Evolutionary conservation across 2,797 vertebrate species (phyloP).

Genomic region (Poeciliopsis presidionis): DNA sequence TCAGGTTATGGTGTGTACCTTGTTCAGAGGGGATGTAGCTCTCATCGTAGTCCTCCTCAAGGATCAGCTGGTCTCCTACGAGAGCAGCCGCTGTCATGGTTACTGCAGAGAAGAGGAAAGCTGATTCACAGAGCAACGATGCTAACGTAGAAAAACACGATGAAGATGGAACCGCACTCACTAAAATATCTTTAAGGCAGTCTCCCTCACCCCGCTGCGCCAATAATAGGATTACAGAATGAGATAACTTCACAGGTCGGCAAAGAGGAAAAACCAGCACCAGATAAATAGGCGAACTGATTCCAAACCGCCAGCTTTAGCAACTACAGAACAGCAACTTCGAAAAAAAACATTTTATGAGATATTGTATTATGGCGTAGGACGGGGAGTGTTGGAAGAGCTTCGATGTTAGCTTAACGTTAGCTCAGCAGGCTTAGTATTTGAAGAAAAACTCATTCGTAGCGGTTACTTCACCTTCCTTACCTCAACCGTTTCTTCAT

Average conservation of each 20-base stretch:
- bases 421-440: conserved; percentile 39
- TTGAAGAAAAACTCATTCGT: background rate
- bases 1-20: conserved; percentile 73
- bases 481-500: conserved; percentile 22
- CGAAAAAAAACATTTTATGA: background rate
- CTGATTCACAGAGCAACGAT: background rate
- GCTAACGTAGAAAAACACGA: no score
- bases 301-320: background rate
- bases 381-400: background rate
- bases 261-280: background rate
- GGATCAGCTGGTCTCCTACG: conserved; percentile 91
- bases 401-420: conserved; percentile 21
- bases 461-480: conserved; percentile 41
- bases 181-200: background rate
- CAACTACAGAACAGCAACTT: background rate
- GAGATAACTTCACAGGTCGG: background rate
- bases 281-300: background rate
- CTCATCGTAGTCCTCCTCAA: conserved; percentile 92
- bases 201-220: background rate
- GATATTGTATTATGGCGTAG: background rate
- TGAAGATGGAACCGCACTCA: background rate
- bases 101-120: conserved; percentile 45
- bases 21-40: conserved; percentile 87
- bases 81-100: conserved; percentile 73
- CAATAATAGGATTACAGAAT: background rate